Conservation (phyloP, 2,797 vertebrate species). For the Selene dorsalis region DNA sequence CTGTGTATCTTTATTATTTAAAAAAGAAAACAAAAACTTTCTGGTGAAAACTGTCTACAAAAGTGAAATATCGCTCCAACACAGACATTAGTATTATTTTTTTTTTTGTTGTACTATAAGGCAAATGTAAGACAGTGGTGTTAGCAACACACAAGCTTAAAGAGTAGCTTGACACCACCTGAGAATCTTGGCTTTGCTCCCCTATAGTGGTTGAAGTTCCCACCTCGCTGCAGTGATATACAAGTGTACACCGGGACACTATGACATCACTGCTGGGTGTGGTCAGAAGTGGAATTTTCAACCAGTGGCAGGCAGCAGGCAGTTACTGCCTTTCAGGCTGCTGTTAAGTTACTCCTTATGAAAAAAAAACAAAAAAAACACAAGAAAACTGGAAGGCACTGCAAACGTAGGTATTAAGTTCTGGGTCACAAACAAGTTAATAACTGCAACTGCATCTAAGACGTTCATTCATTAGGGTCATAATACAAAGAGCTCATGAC, state of each 20-base stretch:
- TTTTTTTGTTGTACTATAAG: slow-evolving; percentile 25
- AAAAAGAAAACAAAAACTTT: neutral
- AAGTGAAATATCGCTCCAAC: slow-evolving; percentile 29
- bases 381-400: slow-evolving; percentile 63
- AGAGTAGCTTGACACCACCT: slow-evolving; percentile 15
- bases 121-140: slow-evolving; percentile 6
- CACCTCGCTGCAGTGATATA: slow-evolving; percentile 6
- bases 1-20: neutral
- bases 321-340: slow-evolving; percentile 5
- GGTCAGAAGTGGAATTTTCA: slow-evolving; percentile 15
- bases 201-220: slow-evolving; percentile 10
- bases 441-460: slow-evolving; percentile 38
- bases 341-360: slow-evolving; percentile 20
- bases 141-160: slow-evolving; percentile 45
- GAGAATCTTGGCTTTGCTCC: slow-evolving; percentile 2
- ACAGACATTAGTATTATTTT: neutral
- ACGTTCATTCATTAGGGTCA: slow-evolving; percentile 44
- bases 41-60: neutral
- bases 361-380: neutral
- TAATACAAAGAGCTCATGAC: slow-evolving; percentile 48
- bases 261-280: slow-evolving; percentile 27
- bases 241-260: neutral
- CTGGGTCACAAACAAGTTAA: slow-evolving; percentile 54
- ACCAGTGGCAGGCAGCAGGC: slow-evolving; percentile 14
- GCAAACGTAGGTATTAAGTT: slow-evolving; percentile 56